Evolutionary conservation across 2,888 invertebrate genomes (phyloP), one percentile per base, ranked within the genome.

Genomic region (Diarsia brunnea): DNA sequence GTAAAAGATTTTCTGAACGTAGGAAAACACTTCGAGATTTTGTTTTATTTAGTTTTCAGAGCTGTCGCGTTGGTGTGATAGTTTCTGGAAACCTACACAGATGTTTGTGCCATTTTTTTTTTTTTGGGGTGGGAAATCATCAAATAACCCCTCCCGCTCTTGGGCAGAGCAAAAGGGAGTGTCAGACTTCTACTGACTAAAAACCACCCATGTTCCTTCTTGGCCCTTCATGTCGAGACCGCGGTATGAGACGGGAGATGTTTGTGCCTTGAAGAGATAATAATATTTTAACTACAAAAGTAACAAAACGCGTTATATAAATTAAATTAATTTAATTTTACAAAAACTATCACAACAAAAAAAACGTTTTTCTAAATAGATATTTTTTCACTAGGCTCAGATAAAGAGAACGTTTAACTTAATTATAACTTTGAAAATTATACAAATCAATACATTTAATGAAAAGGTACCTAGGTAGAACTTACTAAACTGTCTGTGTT

Each of bases 401-500:
- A 43, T 24, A 4, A 24, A n/a, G 19, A 8, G 0, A 58, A 27
- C 8, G 12, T 21, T 47, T 14, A 55, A 14, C 24, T 24, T 2
- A 53, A 53, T 53, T n/a, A n/a, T n/a, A n/a, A 16, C 21, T 43
- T 16, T 51, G 12, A 21, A 14, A 65, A 2, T 27, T 43, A n/a
- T 14, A 11, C 14, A n/a, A 31, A 78, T 24, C 7, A 27, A 53
- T 27, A 49, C 4, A 16, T 49, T 47, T 0, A 3, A 3, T 27
- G n/a, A n/a, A 14, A 58, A 27, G 10, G 58, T n/a, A 47, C 16
- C 2, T 12, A 67, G 14, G 10, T 61, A 7, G 11, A 67, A 49
- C 93, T 90, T 86, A 95, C 95, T 89, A 53, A 92, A 89, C 74
- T 95, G 95, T 73, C 91, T 90, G 43, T 90, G 85, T 47, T 91